Percentiles rank a stretch among this genome's conserved stretches.
Evolutionary conservation across 2,797 vertebrate species (phyloP).

Genomic region (Thunnus albacares): DNA sequence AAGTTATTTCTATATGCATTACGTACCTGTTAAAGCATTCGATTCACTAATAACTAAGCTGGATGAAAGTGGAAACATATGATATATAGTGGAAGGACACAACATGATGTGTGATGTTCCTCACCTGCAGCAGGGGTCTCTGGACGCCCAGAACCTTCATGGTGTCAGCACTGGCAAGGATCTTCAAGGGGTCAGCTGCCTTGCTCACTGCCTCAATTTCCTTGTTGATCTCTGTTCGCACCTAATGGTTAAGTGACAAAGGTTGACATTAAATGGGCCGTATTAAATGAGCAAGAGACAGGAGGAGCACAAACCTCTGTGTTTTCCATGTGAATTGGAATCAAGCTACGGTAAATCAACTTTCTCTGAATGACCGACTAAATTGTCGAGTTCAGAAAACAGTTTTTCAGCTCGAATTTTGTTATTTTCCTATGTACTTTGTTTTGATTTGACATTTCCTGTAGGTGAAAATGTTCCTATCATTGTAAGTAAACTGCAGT

Average conservation of each 20-base stretch:
- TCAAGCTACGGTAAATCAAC: neutral
- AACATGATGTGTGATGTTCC: slow-evolving; percentile 1
- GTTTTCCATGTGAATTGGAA: neutral
- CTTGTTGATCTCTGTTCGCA: slow-evolving; percentile 96
- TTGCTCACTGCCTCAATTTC: slow-evolving; percentile 96
- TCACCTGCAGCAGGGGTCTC: slow-evolving; percentile 95
- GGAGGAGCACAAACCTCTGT: neutral
- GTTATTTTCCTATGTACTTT: neutral
- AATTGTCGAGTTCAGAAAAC: neutral
- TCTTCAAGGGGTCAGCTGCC: slow-evolving; percentile 93
- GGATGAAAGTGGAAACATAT: neutral
- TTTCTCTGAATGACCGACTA: neutral
- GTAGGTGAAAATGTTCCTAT: slow-evolving; percentile 20
- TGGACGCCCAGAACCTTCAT: slow-evolving; percentile 97
- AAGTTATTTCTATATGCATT: too few species aligned
- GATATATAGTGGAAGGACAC: neutral
- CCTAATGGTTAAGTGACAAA: slow-evolving; percentile 72
- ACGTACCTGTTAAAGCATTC: too few species aligned
- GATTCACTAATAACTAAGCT: neutral
- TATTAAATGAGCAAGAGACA: neutral
- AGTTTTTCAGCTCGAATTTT: neutral
- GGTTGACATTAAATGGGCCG: neutral
- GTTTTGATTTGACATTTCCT: slow-evolving; percentile 16
- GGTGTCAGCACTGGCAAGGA: slow-evolving; percentile 94
- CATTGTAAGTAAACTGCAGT: neutral